Evolutionary conservation across 2,888 invertebrate genomes (phyloP), one percentile per base, ranked within the genome.

Genomic region (Apamea crenata): DNA sequence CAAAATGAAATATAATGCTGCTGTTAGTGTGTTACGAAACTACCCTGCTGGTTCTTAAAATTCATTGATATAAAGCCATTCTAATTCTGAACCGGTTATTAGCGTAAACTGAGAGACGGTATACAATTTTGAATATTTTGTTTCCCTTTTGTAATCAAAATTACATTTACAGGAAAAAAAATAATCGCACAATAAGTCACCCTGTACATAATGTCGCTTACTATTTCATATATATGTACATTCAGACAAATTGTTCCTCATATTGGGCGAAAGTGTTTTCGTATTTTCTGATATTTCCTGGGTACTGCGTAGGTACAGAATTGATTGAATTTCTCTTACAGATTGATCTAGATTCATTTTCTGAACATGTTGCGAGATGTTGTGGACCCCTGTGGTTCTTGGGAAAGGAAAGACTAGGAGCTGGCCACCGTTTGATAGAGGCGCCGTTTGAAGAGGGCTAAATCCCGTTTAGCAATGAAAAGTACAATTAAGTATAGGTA

Each of bases 191-290:
- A 61, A 18, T 44, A 59, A 16, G 6, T 25, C 86, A 83, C 0
- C 82, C 86, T 86, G 78, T 86, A 82, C n/a, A 71, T 63, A 66
- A 81, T 36, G 74, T 63, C 25, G 18, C 63, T 63, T 61, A 76
- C 71, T 80, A 76, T 85, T 84, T 83, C 80, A 65, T 72, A 81
- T 53, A n/a, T n/a, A n/a, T n/a, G n/a, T n/a, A 61, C 59, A 77
- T 74, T 73, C 68, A 56, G 65, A 70, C 36, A 77, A 83, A 87
- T 87, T 77, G 83, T 80, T 78, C 50, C 50, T 77, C 69, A 65
- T 76, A 80, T 83, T 69, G 65, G 32, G 69, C 44, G 70, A 75
- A 74, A 72, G 36, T 78, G 50, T 61, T 70, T 77, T 40, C 56
- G 56, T 63, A 59, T 80, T 74, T 77, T 32, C 65, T 69, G 53